A percentile compares a stretch with the other conserved stretches of the same genome.
Evolutionary conservation across 2,797 vertebrate genomes (phyloP).

Genomic region (Squalus acanthias): DNA sequence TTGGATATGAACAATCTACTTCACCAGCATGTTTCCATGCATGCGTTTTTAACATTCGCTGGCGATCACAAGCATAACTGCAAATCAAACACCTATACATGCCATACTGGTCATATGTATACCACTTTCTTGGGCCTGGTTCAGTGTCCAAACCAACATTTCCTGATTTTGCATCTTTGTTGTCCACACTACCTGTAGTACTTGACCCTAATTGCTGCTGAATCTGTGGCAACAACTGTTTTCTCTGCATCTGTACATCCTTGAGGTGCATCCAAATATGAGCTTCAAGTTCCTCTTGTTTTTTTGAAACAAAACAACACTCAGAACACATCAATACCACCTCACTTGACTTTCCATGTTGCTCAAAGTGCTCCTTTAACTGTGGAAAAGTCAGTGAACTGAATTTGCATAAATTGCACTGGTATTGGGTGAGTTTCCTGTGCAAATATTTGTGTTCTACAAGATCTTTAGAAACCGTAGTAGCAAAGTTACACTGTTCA

Average conservation of each 20-base stretch:
- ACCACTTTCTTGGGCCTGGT: constrained; percentile 81
- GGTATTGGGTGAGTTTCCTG: constrained; percentile 75
- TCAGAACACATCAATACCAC: constrained; percentile 70
- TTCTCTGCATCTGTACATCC: constrained; percentile 43
- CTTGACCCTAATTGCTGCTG: constrained; percentile 46
- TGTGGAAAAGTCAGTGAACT: constrained; percentile 71
- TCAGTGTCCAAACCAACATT: constrained; percentile 40
- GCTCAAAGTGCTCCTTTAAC: constrained; percentile 80
- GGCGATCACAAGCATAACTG: constrained; percentile 91
- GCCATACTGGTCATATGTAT: constrained; percentile 82
- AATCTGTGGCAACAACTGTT: constrained; percentile 45
- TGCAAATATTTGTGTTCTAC: constrained; percentile 17
- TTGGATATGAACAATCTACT: constrained; percentile 89
- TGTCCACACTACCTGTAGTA: constrained; percentile 41
- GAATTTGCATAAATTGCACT: constrained; percentile 87
- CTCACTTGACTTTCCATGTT: constrained; percentile 73
- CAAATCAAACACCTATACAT: constrained; percentile 92
- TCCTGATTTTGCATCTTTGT: constrained; percentile 41
- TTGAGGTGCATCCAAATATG: constrained; percentile 76
- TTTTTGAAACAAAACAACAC: constrained; percentile 76
- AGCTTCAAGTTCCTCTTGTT: constrained; percentile 79
- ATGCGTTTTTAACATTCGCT: constrained; percentile 91
- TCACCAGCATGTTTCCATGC: constrained; percentile 95
- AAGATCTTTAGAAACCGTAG: constrained; percentile 26
- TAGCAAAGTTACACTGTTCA: constrained; percentile 28